A percentile compares a stretch with the other conserved stretches of the same genome.
phyloP scores from a whole-genome alignment of 2,888 invertebrate genomes.

The Amiota communis region DNA sequence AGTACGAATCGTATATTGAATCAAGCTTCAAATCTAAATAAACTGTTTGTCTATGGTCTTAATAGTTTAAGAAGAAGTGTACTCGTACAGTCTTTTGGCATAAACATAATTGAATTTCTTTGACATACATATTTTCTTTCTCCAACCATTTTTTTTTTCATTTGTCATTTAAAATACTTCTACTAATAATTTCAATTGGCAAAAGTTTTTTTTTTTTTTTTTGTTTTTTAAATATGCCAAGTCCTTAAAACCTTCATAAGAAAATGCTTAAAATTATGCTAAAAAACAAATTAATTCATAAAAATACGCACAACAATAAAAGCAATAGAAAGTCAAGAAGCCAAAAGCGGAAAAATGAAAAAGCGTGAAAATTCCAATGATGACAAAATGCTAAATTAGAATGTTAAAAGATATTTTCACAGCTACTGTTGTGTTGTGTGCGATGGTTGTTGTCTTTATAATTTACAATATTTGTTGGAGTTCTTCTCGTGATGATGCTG shows the following conservation, averaged over 20 bases:
- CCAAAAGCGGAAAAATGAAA: conserved; percentile 12
- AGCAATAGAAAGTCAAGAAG: too few relatives aligned
- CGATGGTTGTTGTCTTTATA: conserved; percentile 15
- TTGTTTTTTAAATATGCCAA: conserved; percentile 1
- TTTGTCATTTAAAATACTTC: too few relatives aligned
- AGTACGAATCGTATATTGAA: too few relatives aligned
- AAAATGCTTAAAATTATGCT: conserved; percentile 14
- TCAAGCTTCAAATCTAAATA: too few relatives aligned
- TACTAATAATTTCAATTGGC: neutral
- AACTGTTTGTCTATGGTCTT: too few relatives aligned
- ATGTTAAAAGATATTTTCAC: conserved; percentile 28
- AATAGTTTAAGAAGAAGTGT: too few relatives aligned
- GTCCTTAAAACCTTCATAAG: neutral
- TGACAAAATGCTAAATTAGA: conserved; percentile 27
- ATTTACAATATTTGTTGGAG: conserved; percentile 8
- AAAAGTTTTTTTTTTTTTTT: neutral
- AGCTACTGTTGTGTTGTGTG: conserved; percentile 1
- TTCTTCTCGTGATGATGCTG: conserved; percentile 17
- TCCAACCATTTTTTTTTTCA: too few relatives aligned
- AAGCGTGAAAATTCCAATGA: conserved; percentile 23
- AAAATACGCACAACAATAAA: neutral
- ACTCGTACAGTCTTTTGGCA: too few relatives aligned
- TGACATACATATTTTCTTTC: too few relatives aligned
- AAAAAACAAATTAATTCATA: conserved; percentile 24
- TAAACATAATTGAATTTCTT: too few relatives aligned